Conservation (phyloP, 2,113 vertebrate species). For the sheep (Ovis aries) region DNA sequence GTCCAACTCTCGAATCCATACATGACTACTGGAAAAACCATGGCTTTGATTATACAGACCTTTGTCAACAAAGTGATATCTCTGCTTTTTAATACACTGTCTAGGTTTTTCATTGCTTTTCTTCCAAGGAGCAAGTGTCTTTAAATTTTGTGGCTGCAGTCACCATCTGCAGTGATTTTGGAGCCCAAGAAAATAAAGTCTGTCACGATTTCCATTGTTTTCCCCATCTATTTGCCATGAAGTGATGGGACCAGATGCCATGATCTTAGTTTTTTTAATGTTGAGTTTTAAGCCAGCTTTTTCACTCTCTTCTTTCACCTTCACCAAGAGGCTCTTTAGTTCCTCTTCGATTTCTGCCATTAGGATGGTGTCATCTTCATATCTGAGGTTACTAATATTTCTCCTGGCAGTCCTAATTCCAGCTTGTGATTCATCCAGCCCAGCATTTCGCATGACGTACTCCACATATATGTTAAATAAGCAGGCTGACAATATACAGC, state of each 20-base stretch:
- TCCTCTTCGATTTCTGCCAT: not conserved
- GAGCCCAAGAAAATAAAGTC: not conserved
- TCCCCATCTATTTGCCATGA: not conserved
- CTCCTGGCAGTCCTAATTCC: not conserved
- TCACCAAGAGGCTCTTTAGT: not conserved
- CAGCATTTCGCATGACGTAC: accelerated
- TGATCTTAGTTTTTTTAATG: not conserved
- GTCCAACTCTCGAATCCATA: not conserved
- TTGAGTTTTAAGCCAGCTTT: not conserved
- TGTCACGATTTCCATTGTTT: not conserved
- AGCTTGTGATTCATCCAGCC: not conserved
- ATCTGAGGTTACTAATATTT: not conserved
- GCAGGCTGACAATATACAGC: not conserved
- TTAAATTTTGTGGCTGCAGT: not conserved
- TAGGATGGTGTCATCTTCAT: not conserved
- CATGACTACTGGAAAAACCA: not conserved
- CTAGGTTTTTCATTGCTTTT: not conserved
- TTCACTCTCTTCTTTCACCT: not conserved
- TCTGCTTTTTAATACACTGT: not conserved
- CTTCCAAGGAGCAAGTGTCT: not conserved
- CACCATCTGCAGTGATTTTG: not conserved
- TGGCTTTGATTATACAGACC: not conserved
- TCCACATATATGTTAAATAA: not conserved
- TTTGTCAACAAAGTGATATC: not conserved
- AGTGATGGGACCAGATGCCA: not conserved